Base-by-base conservation (phyloP, 2,797 vertebrate genomes). In the Pipistrellus kuhlii region DNA sequence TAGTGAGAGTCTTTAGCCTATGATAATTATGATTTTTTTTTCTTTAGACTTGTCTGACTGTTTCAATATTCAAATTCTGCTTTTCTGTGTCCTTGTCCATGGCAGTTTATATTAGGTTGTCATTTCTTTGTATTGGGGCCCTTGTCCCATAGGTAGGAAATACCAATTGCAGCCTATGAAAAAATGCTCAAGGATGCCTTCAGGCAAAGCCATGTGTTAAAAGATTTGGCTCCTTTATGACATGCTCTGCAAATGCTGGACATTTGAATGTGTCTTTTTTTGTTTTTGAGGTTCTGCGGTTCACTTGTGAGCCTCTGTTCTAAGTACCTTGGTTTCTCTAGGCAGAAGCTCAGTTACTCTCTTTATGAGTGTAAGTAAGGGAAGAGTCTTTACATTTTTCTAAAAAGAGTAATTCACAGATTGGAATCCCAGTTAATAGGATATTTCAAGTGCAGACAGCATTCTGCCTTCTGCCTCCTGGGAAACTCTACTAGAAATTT, bases 11-110 rank as follows among this genome's bases (percentile, higher is more conserved):
- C 3, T 73, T 91, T 53, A 41, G 17, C 46, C 21, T 88, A 27
- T 68, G 77, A 38, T 4, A 72, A 25, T 64, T 78, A 44, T 30
- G 15, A 11, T 2, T 32, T 53, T 2, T 32, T 53, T 91, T 69
- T 77, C 15, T 81, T 88, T 86, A 66, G 6, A 95, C 44, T 5
- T 44, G 11, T 46, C 4, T 81, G n/a, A 38, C 32, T 68, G 59
- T 82, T 92, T 90, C 44, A 95, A 13, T 46, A 27, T 85, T 92
- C 46, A 90, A 73, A 92, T 93, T 77, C 18, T 85, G 21, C 20
- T 76, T 46, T 86, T 76, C 27, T 91, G 13, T 57, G 57, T 51
- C 27, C 20, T 84, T 91, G 48, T 89, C 44, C 10, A 18, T 51
- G 12, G 23, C 20, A 59, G n/a, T 78, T 91, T 75, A 53, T 20